Percentiles rank a stretch among this genome's conserved stretches.
phyloP scores from a whole-genome alignment of 2,888 invertebrate genomes.

The Smittia sp. region DNA sequence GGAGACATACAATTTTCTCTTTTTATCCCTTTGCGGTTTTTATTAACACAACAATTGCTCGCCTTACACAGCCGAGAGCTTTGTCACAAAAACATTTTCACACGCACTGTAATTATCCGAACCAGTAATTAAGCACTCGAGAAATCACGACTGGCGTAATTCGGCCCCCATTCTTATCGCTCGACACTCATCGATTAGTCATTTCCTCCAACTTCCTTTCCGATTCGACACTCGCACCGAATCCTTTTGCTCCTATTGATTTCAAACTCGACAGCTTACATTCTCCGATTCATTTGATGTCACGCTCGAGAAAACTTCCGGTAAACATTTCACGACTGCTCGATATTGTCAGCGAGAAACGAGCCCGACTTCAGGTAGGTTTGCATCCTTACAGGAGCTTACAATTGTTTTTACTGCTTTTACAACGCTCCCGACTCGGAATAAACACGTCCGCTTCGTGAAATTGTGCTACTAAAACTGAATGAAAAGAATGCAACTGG shows the following conservation, averaged over 20 bases:
- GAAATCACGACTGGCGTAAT: not conserved
- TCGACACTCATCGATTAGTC: not conserved
- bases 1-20: not conserved
- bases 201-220: not conserved
- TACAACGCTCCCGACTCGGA: not conserved
- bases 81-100: not conserved
- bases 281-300: no score
- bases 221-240: no score
- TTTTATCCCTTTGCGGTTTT: not conserved
- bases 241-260: no score
- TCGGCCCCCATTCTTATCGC: not conserved
- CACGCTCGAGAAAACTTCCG: no score
- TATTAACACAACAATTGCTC: not conserved
- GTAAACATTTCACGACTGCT: no score
- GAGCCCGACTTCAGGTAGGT: not conserved
- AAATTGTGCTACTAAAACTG: slow-evolving; percentile 36
- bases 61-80: not conserved
- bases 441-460: slow-evolving; percentile 29
- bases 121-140: not conserved
- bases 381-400: not conserved
- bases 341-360: no score
- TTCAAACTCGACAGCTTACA: no score
- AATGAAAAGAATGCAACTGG: slow-evolving; percentile 32
- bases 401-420: slow-evolving; percentile 17
- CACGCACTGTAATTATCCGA: not conserved